A percentile compares a stretch with the other conserved stretches of the same genome.
Conservation (phyloP, 2,888 invertebrate genomes). For the Argyresthia albistria region DNA sequence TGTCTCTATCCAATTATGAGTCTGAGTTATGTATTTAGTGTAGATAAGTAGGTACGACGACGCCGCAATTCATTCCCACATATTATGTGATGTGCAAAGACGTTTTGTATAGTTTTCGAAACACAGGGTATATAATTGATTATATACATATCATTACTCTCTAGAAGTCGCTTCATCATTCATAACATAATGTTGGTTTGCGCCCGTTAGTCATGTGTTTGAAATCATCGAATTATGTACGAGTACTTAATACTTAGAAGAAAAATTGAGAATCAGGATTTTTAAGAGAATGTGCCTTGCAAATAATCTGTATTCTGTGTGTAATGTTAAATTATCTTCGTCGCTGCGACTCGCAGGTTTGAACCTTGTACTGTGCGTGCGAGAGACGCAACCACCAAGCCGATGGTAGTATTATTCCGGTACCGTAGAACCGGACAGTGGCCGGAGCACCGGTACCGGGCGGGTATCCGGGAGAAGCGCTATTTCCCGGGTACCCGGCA, state of each 20-base stretch:
- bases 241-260: background rate
- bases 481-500: no score
- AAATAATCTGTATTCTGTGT: constrained; percentile 71
- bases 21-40: constrained; percentile 20
- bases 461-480: no score
- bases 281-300: constrained; percentile 72
- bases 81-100: constrained; percentile 25
- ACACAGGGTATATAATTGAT: constrained; percentile 66
- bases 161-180: constrained; percentile 37
- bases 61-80: constrained; percentile 18
- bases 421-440: no score
- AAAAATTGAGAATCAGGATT: constrained; percentile 48
- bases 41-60: constrained; percentile 22
- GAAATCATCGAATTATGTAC: background rate
- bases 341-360: constrained; percentile 39
- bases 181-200: no score
- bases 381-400: no score
- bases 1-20: constrained; percentile 7
- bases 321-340: constrained; percentile 60
- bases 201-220: background rate
- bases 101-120: constrained; percentile 51
- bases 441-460: no score
- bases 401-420: no score
- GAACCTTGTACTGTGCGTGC: background rate
- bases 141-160: constrained; percentile 61